phyloP scores from a whole-genome alignment of 2,113 vertebrate species.

The Sphaerodactylus townsendi region DNA sequence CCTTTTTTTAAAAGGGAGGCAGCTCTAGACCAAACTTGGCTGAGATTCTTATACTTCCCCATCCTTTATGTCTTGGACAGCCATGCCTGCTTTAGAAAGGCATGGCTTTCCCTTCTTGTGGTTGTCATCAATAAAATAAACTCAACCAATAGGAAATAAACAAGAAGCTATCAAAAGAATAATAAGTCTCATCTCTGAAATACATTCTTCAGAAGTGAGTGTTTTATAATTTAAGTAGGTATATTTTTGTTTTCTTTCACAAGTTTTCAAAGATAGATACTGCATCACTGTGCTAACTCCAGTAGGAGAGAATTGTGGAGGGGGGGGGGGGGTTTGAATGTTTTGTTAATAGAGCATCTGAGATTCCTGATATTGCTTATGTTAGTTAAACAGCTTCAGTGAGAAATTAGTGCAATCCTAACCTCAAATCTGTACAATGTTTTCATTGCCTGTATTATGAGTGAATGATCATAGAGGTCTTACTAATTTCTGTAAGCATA shows the following conservation, averaged over 20 bases:
- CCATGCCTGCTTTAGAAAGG: no score
- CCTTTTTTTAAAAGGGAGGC: no score
- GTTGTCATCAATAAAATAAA: not conserved
- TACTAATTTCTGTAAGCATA: conserved; percentile 7
- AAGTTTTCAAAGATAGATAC: not conserved
- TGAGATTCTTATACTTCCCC: no score
- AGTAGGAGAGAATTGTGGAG: not conserved
- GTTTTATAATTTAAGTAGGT: not conserved
- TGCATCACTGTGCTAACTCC: not conserved
- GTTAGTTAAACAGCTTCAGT: not conserved
- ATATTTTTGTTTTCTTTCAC: not conserved
- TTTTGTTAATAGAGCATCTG: no score
- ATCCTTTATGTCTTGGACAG: no score
- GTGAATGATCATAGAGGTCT: conserved; percentile 10
- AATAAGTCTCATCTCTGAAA: fast-evolving
- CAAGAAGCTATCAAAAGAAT: conserved; percentile 9
- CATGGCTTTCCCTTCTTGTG: no score
- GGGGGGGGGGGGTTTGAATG: no score
- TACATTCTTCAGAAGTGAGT: not conserved
- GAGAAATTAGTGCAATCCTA: not conserved
- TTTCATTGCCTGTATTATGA: conserved; percentile 30
- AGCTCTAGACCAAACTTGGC: no score
- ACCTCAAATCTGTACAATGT: not conserved
- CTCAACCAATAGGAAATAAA: not conserved
- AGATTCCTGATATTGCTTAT: not conserved